Conservation (phyloP, 1,140 invertebrate genomes). For the Caenorhabditis brenneri region DNA sequence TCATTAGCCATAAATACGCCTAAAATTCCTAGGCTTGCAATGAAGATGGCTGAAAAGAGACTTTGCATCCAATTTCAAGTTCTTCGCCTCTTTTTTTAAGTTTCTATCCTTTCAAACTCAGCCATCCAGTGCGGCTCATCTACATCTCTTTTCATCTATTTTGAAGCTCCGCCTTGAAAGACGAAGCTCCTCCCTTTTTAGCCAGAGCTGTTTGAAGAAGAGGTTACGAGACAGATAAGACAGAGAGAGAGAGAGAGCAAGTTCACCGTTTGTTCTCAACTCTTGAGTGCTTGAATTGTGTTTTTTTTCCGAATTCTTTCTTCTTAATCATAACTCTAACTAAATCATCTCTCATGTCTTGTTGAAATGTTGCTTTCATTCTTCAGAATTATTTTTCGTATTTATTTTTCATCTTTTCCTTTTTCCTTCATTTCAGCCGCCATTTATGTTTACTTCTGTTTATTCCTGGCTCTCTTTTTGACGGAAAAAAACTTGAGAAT, state of each 20-base stretch:
- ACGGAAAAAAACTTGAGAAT: background rate
- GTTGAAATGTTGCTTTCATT: background rate
- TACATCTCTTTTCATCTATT: background rate
- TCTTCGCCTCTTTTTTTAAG: background rate
- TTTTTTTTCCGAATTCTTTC: background rate
- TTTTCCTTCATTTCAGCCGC: background rate
- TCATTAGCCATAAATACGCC: slow-evolving; percentile 7
- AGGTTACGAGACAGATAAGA: background rate
- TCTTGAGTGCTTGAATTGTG: background rate
- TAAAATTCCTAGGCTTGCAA: background rate
- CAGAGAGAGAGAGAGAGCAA: background rate
- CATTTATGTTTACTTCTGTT: background rate
- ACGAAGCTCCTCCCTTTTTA: background rate
- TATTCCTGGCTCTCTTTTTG: too few relatives aligned
- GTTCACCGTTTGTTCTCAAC: background rate
- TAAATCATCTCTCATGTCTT: background rate
- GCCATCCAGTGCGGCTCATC: background rate
- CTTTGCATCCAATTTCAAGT: slow-evolving; percentile 30
- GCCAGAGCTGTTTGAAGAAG: background rate
- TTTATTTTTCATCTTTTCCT: background rate
- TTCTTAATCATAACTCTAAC: background rate
- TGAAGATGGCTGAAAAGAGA: background rate
- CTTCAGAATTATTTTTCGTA: background rate
- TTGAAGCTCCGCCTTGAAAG: background rate
- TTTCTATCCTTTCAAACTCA: slow-evolving; percentile 41